Base-by-base conservation (phyloP, 2,113 vertebrate genomes). In the Zapus hudsonius region DNA sequence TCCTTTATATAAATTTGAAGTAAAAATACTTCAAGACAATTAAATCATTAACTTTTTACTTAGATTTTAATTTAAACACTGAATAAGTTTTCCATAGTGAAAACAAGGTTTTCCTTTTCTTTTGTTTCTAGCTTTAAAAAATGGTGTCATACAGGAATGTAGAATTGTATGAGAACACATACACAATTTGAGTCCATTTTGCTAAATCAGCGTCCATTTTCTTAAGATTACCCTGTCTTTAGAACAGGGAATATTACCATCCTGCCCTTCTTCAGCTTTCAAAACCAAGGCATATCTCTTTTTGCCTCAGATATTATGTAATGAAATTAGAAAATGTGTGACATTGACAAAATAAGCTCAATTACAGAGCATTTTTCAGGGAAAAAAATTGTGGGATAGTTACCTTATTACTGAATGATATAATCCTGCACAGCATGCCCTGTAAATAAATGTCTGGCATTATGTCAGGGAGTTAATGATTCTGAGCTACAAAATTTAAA, bases 111-210 rank as follows among this genome's bases (percentile, higher is more conserved):
- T 40, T 67, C 52, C 9, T 78, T 70, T 47, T 44, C 67, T 55
- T 76, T 7, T 44, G 67, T 82, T 72, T 52, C 74, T 73, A 17
- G 19, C 9, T 29, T 66, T 27, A 3, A 23, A 73, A 89, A 88
- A 66, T 55, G 27, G 73, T 63, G 66, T 91, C 44, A 80, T 7
- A 38, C 59, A 63, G 80, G 29, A 67, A 84, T 69, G 17, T 11
- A 80, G 20, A 84, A 40, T 64, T 91, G 36, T 88, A 92, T 83
- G 89, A 86, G 67, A 92, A 86, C 89, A 87, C 52, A 73, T 87
- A 79, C 55, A 93, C 89, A 86, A 94, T 95, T 74, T 93, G 55
- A 94, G 89, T 66, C 63, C 67, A 94, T 94, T 96, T 96, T 94
- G 72, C 73, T 87, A 94, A 91, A 87, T 92, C 72, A 95, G 40